Percentiles rank a stretch among this genome's conserved stretches.
phyloP scores from a whole-genome alignment of 2,113 vertebrate species.

The Perccottus glenii region DNA sequence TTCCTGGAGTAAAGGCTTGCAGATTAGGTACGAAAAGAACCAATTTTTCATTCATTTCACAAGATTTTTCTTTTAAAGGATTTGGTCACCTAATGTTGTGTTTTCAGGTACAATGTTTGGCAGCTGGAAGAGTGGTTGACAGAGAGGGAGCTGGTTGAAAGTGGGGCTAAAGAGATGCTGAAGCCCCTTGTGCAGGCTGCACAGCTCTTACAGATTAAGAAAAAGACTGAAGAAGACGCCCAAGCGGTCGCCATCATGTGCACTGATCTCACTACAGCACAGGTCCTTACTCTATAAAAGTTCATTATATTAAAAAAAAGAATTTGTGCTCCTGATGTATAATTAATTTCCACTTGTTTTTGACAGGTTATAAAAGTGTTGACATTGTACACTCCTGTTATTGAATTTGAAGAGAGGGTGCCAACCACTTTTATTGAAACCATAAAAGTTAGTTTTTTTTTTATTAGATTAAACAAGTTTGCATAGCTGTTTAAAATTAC shows the following conservation, averaged over 20 bases:
- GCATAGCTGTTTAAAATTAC: not conserved
- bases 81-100: not conserved
- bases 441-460: constrained; percentile 84
- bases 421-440: constrained; percentile 88
- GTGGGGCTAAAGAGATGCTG: constrained; percentile 90
- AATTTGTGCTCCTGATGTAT: not conserved
- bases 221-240: constrained; percentile 94
- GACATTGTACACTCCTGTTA: constrained; percentile 95
- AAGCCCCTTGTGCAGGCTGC: constrained; percentile 95
- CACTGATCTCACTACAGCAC: constrained; percentile 87
- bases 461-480: not conserved
- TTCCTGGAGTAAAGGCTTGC: constrained; percentile 98
- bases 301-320: not conserved
- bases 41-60: not conserved
- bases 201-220: constrained; percentile 95
- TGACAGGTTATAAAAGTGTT: constrained; percentile 94
- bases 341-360: not conserved
- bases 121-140: constrained; percentile 96
- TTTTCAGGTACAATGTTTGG: constrained; percentile 91
- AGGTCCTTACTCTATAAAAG: constrained; percentile 75
- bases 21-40: constrained; percentile 86
- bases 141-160: constrained; percentile 87
- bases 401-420: constrained; percentile 98
- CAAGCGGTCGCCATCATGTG: constrained; percentile 93
- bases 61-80: no score